phyloP scores from a whole-genome alignment of 2,113 vertebrate genomes.

The Micronycteris hirsuta region DNA sequence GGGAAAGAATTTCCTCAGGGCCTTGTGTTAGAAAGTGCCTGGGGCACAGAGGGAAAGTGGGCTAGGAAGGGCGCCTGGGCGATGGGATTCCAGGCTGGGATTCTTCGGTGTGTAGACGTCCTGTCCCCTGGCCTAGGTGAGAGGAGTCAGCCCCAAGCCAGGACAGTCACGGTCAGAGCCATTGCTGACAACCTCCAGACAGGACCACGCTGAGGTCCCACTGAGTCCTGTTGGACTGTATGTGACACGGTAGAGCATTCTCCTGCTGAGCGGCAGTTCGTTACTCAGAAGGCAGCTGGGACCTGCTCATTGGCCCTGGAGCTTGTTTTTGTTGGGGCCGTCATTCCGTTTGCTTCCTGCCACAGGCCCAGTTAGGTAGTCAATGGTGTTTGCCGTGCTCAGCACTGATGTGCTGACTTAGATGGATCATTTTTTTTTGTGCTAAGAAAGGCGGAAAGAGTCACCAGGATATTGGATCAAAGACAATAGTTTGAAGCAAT shows the following conservation, averaged over 20 bases:
- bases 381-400: neutral
- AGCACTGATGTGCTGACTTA: neutral
- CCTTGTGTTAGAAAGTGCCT: neutral
- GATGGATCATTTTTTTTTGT: neutral
- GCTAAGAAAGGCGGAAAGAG: neutral
- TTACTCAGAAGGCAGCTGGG: neutral
- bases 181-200: neutral
- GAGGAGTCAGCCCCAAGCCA: neutral
- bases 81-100: neutral
- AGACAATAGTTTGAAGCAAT: conserved; percentile 5
- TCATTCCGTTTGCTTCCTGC: neutral
- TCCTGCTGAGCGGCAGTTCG: neutral
- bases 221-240: neutral
- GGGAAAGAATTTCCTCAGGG: neutral
- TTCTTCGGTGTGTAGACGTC: neutral
- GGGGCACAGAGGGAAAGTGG: neutral
- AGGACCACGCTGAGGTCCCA: neutral
- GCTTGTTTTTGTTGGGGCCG: neutral
- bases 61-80: neutral
- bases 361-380: conserved; percentile 1
- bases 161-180: neutral
- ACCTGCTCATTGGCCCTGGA: neutral
- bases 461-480: neutral
- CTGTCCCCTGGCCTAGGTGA: neutral
- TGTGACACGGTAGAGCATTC: neutral